Evolutionary conservation across 1,140 invertebrate species (phyloP), one percentile per base, ranked within the genome.

Genomic region (Eufriesea mexicana): DNA sequence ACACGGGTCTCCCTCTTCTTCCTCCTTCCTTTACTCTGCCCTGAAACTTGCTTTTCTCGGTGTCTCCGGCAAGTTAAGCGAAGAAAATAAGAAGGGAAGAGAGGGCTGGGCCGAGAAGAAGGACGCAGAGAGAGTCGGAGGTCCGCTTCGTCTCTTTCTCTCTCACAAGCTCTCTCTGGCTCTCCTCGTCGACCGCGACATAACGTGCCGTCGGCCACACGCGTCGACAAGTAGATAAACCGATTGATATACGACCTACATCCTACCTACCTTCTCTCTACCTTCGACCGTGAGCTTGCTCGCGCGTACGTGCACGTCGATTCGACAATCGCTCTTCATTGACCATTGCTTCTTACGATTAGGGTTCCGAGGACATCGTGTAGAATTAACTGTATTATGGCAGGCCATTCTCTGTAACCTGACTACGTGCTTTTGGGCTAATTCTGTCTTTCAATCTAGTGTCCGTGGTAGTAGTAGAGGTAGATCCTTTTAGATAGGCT

Each of bases 221-320:
- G 93, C 93, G 93, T 93, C 91, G 93, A 92, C 93, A 92, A 93
- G 93, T 92, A 94, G 92, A 94, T 94, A 94, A 94, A 94, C 91
- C 93, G 93, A 94, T 94, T 94, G 93, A 94, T 93, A 93, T 94
- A 93, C 90, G 93, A 91, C 90, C 91, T 91, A 90, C 89, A 89
- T 90, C 89, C 89, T 90, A 90, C 86, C 85, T 91, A 87, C 82
- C 84, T 73, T 73, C 47, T 73, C 70, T 68, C 84, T 85, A 83
- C 79, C 81, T 81, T 74, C 79, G 76, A 45, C n/a, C 64, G 84
- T 59, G 45, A 20, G 55, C 49, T 51, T 59, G 68, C 84, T 57
- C 79, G 79, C 84, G 84, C 28, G 35, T 45, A 49, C 16, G 67
- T 73, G 35, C 62, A 35, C 72, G 57, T 71, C 84, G 85, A 86